Conservation (phyloP, 2,888 invertebrate species). For the Yponomeuta cagnagella region DNA sequence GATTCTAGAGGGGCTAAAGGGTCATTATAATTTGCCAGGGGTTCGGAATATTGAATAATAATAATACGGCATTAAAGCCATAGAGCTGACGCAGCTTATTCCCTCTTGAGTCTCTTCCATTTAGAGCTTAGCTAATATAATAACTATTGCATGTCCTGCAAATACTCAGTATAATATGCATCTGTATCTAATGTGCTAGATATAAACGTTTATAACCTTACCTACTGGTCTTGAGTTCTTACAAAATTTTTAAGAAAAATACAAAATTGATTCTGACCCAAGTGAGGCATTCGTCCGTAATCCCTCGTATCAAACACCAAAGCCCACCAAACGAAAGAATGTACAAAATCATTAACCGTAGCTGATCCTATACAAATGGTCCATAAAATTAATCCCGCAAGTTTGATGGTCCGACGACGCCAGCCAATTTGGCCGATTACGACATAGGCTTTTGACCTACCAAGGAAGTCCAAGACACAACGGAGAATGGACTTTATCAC, state of each 20-base stretch:
- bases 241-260: too few species aligned
- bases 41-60: not conserved
- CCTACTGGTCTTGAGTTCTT: too few species aligned
- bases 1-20: conserved; percentile 6
- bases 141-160: not conserved
- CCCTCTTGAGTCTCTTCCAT: not conserved
- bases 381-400: conserved; percentile 67
- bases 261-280: not conserved
- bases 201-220: too few species aligned
- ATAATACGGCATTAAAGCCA: not conserved
- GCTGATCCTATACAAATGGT: conserved; percentile 65
- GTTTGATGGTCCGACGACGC: conserved; percentile 47
- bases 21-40: not conserved
- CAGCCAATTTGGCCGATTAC: conserved; percentile 15
- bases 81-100: too few species aligned
- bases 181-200: too few species aligned
- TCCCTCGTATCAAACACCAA: not conserved
- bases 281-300: not conserved
- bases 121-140: not conserved
- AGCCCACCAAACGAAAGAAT: conserved; percentile 27
- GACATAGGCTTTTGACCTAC: conserved; percentile 10
- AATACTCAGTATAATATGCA: too few species aligned
- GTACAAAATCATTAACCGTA: conserved; percentile 62
- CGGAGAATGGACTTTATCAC: not conserved
- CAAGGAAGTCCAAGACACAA: not conserved